These are phyloP conservation scores for Montipora capitata DNA, from an alignment of 92 coral and sea anemone species.

Conservation along the genomic window DNA sequence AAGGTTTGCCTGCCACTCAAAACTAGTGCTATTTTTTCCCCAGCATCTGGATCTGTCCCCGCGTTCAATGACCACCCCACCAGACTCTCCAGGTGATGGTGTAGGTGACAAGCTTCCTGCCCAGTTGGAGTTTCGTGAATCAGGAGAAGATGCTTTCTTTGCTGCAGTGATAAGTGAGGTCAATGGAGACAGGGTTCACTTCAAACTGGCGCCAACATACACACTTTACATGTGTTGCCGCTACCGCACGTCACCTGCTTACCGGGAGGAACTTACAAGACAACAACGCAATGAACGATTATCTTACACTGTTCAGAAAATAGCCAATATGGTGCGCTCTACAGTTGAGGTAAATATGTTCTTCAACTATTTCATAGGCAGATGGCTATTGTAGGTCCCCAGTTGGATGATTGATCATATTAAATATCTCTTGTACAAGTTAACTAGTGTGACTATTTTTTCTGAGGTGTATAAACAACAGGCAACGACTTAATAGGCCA, in stretches of 20 bases:
- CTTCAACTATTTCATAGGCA: neutral
- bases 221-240: constrained; percentile 99
- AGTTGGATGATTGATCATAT: too few relatives aligned
- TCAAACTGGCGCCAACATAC: constrained; percentile 98
- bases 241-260: constrained; percentile 96
- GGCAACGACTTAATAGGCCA: too few relatives aligned
- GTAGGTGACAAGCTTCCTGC: constrained; percentile 94
- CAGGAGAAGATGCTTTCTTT: constrained; percentile 99
- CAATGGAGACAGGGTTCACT: constrained; percentile 97
- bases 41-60: constrained; percentile 15
- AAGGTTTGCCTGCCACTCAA: too few relatives aligned
- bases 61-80: constrained; percentile 30
- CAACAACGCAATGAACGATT: constrained; percentile 91
- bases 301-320: constrained; percentile 87
- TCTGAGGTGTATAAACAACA: too few relatives aligned
- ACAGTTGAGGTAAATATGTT: constrained; percentile 88
- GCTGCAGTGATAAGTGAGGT: constrained; percentile 98
- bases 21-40: neutral
- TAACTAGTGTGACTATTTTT: too few relatives aligned
- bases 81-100: constrained; percentile 74
- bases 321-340: constrained; percentile 98
- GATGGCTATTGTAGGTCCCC: too few relatives aligned
- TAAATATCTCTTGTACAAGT: too few relatives aligned
- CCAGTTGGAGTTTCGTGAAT: constrained; percentile 91
- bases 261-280: constrained; percentile 85